These are phyloP conservation scores for Calonectris borealis DNA, from an alignment of 2,113 vertebrate genomes.

Conservation along the genomic window DNA sequence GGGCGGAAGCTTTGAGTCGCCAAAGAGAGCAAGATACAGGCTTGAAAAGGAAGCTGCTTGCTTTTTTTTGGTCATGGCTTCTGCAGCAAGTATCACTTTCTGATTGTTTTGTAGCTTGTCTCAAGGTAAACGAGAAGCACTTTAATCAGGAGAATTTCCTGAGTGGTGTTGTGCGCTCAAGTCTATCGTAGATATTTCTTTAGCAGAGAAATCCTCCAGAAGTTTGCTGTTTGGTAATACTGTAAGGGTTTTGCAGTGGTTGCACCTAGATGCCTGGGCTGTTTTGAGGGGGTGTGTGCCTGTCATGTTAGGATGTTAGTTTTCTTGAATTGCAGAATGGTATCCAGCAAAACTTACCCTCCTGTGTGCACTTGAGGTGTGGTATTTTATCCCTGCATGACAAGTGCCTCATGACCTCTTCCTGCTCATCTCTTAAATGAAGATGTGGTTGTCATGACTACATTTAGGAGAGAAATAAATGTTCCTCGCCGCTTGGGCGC, in stretches of 20 bases:
- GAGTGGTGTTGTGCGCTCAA: accelerated
- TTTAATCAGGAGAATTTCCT: neutral
- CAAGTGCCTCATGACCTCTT: neutral
- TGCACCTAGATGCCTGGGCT: neutral
- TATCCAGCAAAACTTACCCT: neutral
- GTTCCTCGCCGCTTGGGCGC: neutral
- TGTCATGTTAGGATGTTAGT: neutral
- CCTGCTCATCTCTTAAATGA: neutral
- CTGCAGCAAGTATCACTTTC: neutral
- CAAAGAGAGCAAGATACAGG: neutral
- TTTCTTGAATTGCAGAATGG: neutral
- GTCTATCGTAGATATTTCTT: neutral
- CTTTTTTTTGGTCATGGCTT: neutral
- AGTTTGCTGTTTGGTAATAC: neutral
- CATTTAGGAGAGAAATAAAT: neutral
- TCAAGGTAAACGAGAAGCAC: neutral
- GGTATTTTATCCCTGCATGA: neutral
- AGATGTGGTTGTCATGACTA: conserved; percentile 56
- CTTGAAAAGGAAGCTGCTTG: neutral
- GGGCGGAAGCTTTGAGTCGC: neutral
- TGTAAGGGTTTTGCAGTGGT: neutral
- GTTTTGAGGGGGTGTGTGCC: neutral
- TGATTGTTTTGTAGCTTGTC: neutral
- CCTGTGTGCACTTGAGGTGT: neutral
- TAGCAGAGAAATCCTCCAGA: neutral